Evolutionary conservation across 1,140 invertebrate species (phyloP).

Genomic region (Bicyclus anynana): DNA sequence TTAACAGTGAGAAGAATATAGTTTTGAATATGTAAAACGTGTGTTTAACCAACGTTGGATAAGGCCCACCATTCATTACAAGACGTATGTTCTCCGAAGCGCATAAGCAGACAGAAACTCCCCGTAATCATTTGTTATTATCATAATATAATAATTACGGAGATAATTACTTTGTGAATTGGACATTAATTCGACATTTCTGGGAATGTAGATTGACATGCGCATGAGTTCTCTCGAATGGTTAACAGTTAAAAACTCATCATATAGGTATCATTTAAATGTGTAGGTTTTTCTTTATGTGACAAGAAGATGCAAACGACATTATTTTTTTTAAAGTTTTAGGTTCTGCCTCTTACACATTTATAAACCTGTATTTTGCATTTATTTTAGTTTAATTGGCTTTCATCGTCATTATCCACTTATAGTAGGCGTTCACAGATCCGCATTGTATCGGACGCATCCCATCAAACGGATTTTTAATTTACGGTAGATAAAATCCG

Average conservation of each 20-base stretch:
- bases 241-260: neutral
- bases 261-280: neutral
- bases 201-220: constrained; percentile 10
- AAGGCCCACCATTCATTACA: constrained; percentile 16
- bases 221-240: neutral
- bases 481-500: too few relatives aligned
- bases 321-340: too few relatives aligned
- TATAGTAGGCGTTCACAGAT: too few relatives aligned
- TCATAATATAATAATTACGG: constrained; percentile 20
- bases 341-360: too few relatives aligned
- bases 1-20: constrained; percentile 15
- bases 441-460: too few relatives aligned
- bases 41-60: constrained; percentile 20
- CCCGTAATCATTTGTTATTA: constrained; percentile 17
- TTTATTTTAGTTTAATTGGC: too few relatives aligned
- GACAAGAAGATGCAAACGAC: too few relatives aligned
- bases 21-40: constrained; percentile 28
- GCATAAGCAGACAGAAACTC: neutral
- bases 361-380: too few relatives aligned
- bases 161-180: constrained; percentile 17
- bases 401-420: too few relatives aligned
- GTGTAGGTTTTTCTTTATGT: neutral
- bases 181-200: constrained; percentile 3
- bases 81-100: constrained; percentile 17
- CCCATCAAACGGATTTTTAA: too few relatives aligned